A percentile compares a stretch with the other conserved stretches of the same genome.
phyloP scores from a whole-genome alignment of 2,888 invertebrate species.

The Ceramica pisi region DNA sequence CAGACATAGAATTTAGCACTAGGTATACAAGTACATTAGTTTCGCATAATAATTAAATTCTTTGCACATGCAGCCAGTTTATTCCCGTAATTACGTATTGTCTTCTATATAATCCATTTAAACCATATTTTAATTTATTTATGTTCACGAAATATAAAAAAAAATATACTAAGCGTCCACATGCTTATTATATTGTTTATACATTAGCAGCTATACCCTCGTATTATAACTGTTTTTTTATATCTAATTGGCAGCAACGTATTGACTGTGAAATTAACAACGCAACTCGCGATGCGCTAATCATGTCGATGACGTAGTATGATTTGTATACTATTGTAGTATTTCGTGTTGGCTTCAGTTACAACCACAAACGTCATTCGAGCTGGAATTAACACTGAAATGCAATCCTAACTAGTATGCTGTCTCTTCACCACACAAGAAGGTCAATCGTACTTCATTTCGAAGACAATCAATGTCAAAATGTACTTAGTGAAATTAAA shows the following conservation, averaged over 20 bases:
- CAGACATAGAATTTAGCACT: background rate
- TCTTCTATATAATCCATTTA: background rate
- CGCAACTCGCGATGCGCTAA: conserved; percentile 31
- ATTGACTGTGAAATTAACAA: conserved; percentile 21
- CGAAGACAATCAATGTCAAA: too few relatives aligned
- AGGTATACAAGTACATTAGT: background rate
- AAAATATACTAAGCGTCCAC: conserved; percentile 3
- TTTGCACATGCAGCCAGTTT: conserved; percentile 3
- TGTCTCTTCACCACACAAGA: background rate
- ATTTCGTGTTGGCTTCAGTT: conserved; percentile 20
- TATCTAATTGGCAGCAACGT: conserved; percentile 29
- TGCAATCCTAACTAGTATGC: background rate
- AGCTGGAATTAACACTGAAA: conserved; percentile 24
- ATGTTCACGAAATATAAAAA: background rate
- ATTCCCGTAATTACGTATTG: conserved; percentile 8
- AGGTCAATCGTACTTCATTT: too few relatives aligned
- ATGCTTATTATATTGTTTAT: too few relatives aligned
- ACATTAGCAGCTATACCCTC: background rate
- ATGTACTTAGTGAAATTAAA: too few relatives aligned
- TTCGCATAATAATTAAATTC: background rate
- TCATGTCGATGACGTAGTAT: conserved; percentile 28
- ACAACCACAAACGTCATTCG: conserved; percentile 16
- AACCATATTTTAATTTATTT: too few relatives aligned
- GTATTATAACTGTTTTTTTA: background rate
- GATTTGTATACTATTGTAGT: conserved; percentile 26